Percentiles rank a stretch among this genome's conserved stretches.
Evolutionary conservation across 2,113 vertebrate species (phyloP).

Genomic region (Apus apus): DNA sequence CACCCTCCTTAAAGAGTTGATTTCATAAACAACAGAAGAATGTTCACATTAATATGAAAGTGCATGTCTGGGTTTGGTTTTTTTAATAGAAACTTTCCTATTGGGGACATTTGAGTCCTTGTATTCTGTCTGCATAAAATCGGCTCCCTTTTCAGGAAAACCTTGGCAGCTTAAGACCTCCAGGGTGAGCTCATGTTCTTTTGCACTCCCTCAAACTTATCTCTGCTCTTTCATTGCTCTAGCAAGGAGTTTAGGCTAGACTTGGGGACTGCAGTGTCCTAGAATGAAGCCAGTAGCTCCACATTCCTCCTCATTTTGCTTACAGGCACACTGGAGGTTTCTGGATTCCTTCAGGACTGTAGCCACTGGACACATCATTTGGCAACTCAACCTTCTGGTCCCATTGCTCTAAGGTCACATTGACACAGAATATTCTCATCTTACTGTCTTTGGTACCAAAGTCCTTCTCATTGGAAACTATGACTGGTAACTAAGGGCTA

Average conservation of each 20-base stretch:
- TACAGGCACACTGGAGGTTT: neutral
- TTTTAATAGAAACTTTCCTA: constrained; percentile 80
- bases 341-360: constrained; percentile 4
- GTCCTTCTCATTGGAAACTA: neutral
- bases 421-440: neutral
- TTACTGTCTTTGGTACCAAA: neutral
- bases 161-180: constrained; percentile 62
- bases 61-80: constrained; percentile 68
- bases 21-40: constrained; percentile 78
- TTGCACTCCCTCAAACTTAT: constrained; percentile 20
- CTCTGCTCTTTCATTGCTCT: constrained; percentile 28
- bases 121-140: constrained; percentile 63
- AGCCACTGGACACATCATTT: constrained; percentile 24
- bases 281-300: constrained; percentile 40
- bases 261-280: constrained; percentile 49
- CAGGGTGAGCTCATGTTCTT: constrained; percentile 65
- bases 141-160: constrained; percentile 73
- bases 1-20: constrained; percentile 53
- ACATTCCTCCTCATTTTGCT: constrained; percentile 29
- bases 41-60: constrained; percentile 79
- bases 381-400: neutral
- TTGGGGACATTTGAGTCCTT: constrained; percentile 74
- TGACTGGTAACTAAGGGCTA: neutral
- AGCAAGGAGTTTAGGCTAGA: constrained; percentile 48
- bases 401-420: constrained; percentile 1